Conservation (phyloP, 1,140 invertebrate species). For the Sycophila sp. region DNA sequence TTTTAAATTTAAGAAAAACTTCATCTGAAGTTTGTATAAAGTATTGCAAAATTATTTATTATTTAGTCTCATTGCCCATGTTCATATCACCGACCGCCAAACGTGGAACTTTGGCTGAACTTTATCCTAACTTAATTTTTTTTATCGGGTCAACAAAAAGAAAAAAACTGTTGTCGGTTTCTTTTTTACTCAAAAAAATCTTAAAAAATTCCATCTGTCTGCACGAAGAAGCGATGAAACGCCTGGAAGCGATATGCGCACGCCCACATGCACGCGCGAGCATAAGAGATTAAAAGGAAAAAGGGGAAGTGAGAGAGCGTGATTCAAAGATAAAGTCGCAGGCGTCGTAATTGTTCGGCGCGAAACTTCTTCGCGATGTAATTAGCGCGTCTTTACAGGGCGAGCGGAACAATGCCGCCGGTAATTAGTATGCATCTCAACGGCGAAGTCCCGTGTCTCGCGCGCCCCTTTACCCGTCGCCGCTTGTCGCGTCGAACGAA, state of each 20-base stretch:
- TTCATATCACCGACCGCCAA: no score
- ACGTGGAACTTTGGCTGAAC: no score
- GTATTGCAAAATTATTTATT: no score
- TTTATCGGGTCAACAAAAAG: no score
- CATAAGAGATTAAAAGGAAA: conserved; percentile 38
- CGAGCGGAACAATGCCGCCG: conserved; percentile 48
- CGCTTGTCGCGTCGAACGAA: conserved; percentile 15
- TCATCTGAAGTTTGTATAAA: no score
- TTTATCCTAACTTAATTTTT: no score
- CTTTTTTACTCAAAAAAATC: no score
- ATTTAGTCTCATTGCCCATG: no score
- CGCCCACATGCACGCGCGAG: not conserved
- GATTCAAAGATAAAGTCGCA: conserved; percentile 46
- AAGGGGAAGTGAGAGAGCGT: conserved; percentile 47
- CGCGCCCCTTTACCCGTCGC: not conserved
- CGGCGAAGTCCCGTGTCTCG: not conserved
- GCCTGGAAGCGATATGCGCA: conserved; percentile 24
- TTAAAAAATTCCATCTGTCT: no score
- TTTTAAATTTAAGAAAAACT: no score
- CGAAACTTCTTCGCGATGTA: conserved; percentile 57
- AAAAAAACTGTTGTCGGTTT: no score
- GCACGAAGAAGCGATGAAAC: conserved; percentile 11
- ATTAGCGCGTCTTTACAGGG: conserved; percentile 59
- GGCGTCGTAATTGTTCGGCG: conserved; percentile 25
- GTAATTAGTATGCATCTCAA: conserved; percentile 58